Percentiles rank a stretch among this genome's conserved stretches.
These are phyloP conservation scores for Oreocharis arfaki DNA, from an alignment of 2,113 vertebrate genomes.

Conservation along the genomic window DNA sequence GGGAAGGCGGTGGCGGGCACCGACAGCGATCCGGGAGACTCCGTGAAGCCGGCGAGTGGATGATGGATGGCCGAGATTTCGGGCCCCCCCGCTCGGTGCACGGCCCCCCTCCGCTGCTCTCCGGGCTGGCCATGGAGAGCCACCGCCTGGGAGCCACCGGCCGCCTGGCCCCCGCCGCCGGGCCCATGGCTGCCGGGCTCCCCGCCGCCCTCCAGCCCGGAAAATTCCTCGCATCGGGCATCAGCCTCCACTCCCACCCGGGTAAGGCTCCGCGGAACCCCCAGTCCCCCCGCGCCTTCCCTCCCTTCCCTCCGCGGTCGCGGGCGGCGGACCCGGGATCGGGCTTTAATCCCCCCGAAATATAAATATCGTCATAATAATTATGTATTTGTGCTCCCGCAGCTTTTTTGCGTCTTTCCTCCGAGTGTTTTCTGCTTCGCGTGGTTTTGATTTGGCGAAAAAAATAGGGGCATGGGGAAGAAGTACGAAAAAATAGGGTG, in stretches of 20 bases:
- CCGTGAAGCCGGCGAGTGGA: conserved; percentile 66
- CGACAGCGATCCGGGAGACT: conserved; percentile 13
- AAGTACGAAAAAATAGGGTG: rapidly evolving
- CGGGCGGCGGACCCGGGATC: not conserved
- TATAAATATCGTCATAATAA: not conserved
- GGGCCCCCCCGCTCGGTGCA: conserved; percentile 90
- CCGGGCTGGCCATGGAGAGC: conserved; percentile 88
- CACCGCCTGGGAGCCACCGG: conserved; percentile 86
- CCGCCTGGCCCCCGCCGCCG: conserved; percentile 82
- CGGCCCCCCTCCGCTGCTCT: conserved; percentile 85
- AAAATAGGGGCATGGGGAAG: not conserved
- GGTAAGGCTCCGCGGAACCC: conserved; percentile 75
- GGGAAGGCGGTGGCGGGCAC: not conserved
- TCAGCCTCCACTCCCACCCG: conserved; percentile 89
- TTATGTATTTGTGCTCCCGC: not conserved
- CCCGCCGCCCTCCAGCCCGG: conserved; percentile 84
- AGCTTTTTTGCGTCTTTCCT: not conserved
- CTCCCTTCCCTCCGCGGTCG: not conserved
- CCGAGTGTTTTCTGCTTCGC: not conserved
- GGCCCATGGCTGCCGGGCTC: conserved; percentile 81
- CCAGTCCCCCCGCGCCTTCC: not conserved
- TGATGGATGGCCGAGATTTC: conserved; percentile 98
- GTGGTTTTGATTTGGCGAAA: not conserved
- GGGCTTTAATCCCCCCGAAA: not conserved
- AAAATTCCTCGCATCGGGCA: conserved; percentile 87